Percentiles rank a stretch among this genome's conserved stretches.
phyloP scores from a whole-genome alignment of 1,140 invertebrate species.

The Drosophila pseudoananassae region DNA sequence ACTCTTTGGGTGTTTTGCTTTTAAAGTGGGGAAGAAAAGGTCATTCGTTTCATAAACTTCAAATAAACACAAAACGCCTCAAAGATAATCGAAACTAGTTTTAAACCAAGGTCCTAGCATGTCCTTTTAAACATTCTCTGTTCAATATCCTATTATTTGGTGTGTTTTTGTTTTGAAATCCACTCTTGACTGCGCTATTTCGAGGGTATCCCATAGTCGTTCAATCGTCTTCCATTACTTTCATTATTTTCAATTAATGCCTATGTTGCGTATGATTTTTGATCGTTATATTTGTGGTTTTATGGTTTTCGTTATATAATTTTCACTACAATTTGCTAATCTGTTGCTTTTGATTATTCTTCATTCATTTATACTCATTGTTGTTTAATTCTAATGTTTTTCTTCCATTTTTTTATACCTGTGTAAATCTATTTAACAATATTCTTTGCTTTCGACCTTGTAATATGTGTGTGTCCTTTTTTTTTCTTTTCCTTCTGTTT shows the following conservation, averaged over 20 bases:
- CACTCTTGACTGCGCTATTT: constrained; percentile 57
- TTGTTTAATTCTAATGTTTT: constrained; percentile 49
- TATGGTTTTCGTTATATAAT: constrained; percentile 51
- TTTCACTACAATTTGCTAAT: constrained; percentile 69
- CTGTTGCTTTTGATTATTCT: constrained; percentile 79
- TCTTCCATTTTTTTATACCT: constrained; percentile 20
- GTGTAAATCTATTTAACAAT: constrained; percentile 80
- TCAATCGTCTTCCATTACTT: constrained; percentile 11
- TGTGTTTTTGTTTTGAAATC: constrained; percentile 32
- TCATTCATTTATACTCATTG: constrained; percentile 53
- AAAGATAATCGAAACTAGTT: constrained; percentile 36
- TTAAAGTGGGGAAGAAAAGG: constrained; percentile 65
- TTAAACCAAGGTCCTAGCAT: constrained; percentile 10
- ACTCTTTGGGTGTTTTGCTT: constrained; percentile 67
- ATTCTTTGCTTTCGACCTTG: constrained; percentile 69
- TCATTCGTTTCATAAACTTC: constrained; percentile 33
- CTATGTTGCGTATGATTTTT: constrained; percentile 50
- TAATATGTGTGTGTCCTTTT: constrained; percentile 68
- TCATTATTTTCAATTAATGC: constrained; percentile 33
- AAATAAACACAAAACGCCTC: constrained; percentile 32
- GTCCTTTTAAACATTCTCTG: constrained; percentile 7
- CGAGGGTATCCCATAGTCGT: constrained; percentile 26
- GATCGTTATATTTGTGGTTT: constrained; percentile 48
- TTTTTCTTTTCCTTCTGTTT: constrained; percentile 2
- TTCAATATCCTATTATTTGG: constrained; percentile 14